phyloP scores from a whole-genome alignment of 2,888 invertebrate species.

The Aquatica leii region DNA sequence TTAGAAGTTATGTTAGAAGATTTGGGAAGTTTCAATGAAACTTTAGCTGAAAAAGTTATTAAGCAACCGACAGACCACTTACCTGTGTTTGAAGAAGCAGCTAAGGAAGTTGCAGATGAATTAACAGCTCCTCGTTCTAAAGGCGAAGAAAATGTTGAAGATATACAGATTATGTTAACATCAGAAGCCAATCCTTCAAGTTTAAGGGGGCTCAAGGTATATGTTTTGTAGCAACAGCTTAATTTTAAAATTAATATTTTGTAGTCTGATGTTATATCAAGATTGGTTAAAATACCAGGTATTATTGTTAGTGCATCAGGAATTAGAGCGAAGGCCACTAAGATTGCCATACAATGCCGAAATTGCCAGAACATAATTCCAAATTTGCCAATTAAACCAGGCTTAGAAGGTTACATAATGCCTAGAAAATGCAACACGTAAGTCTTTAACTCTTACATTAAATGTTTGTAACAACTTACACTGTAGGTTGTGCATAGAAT shows the following conservation, averaged over 20 bases:
- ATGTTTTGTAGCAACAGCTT: neutral
- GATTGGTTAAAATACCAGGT: conserved; percentile 93
- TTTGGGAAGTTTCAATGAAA: conserved; percentile 92
- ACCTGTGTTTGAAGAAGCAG: conserved; percentile 95
- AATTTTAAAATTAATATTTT: conserved; percentile 42
- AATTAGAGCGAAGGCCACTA: conserved; percentile 94
- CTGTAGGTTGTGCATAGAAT: too few relatives aligned
- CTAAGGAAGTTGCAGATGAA: conserved; percentile 96
- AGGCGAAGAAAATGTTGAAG: conserved; percentile 87
- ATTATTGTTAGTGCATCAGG: conserved; percentile 94
- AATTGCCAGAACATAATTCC: conserved; percentile 90
- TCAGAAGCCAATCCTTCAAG: conserved; percentile 85
- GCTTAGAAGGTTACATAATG: conserved; percentile 94
- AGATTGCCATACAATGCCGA: conserved; percentile 94
- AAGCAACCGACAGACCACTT: conserved; percentile 94
- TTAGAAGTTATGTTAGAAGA: conserved; percentile 95
- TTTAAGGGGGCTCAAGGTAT: conserved; percentile 86
- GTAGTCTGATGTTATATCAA: conserved; percentile 92
- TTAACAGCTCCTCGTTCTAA: conserved; percentile 91
- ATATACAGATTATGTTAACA: conserved; percentile 89
- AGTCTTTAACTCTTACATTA: too few relatives aligned
- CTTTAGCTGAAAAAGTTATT: conserved; percentile 87
- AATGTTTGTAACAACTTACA: too few relatives aligned
- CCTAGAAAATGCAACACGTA: conserved; percentile 95
- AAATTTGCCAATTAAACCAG: conserved; percentile 91